Evolutionary conservation across 1,140 invertebrate species (phyloP).

Genomic region (Brachystomella parvula): DNA sequence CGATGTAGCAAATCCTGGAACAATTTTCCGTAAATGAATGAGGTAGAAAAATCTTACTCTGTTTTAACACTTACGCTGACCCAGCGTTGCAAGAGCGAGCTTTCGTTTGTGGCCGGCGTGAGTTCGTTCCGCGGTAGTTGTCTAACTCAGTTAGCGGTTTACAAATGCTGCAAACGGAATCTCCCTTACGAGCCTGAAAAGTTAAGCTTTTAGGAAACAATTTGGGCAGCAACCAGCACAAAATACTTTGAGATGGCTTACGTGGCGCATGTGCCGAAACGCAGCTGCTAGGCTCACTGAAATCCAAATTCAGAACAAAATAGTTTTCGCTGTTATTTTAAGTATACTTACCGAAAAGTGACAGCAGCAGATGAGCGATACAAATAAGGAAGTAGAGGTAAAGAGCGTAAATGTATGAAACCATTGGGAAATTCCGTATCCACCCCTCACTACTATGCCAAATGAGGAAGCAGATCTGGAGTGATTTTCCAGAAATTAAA

Average conservation of each 20-base stretch:
- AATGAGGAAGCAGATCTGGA: slow-evolving; percentile 1
- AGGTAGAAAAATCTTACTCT: no score
- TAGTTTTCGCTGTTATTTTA: no score
- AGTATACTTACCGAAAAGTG: slow-evolving; percentile 6
- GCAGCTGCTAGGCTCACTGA: slow-evolving; percentile 4
- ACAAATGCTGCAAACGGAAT: not conserved
- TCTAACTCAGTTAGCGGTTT: not conserved
- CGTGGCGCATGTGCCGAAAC: not conserved
- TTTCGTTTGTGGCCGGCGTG: not conserved
- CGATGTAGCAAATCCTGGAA: not conserved
- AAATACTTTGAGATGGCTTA: not conserved
- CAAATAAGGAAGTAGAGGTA: slow-evolving; percentile 2
- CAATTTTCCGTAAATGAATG: not conserved
- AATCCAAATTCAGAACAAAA: not conserved
- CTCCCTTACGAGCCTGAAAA: not conserved
- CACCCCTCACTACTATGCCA: not conserved
- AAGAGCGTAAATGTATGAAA: not conserved
- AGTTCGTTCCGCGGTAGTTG: slow-evolving; percentile 2
- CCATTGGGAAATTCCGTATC: not conserved
- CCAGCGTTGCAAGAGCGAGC: not conserved
- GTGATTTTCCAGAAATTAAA: not conserved
- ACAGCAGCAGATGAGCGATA: not conserved
- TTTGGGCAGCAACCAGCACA: not conserved
- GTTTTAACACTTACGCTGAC: not conserved
- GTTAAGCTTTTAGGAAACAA: not conserved